These are phyloP conservation scores for Synanceia verrucosa DNA, from an alignment of 2,797 vertebrate genomes.

Conservation along the genomic window DNA sequence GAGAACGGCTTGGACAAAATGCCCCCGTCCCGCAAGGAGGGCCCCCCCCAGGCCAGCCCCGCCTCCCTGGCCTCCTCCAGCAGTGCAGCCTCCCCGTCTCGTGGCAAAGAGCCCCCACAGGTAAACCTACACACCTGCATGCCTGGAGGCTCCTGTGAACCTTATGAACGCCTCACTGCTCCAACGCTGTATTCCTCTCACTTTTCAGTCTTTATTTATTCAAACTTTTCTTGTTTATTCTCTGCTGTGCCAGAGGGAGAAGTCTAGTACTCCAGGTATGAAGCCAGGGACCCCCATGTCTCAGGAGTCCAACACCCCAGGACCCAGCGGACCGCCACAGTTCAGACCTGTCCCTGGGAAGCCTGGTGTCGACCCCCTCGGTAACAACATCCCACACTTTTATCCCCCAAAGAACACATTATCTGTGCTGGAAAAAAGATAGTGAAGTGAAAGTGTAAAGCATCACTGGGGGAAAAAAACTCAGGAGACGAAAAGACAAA, in stretches of 20 bases:
- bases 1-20: slow-evolving; percentile 90
- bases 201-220: background rate
- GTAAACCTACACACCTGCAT: slow-evolving; percentile 58
- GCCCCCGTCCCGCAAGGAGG: slow-evolving; percentile 82
- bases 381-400: slow-evolving; percentile 65
- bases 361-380: slow-evolving; percentile 84
- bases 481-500: slow-evolving; percentile 14
- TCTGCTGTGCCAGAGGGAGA: slow-evolving; percentile 83
- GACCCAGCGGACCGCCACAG: slow-evolving; percentile 86
- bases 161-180: too few relatives aligned
- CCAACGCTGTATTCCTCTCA: background rate
- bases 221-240: background rate
- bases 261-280: slow-evolving; percentile 89
- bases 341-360: slow-evolving; percentile 85
- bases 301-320: slow-evolving; percentile 82
- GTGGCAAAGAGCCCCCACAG: slow-evolving; percentile 81
- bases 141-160: too few relatives aligned
- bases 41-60: slow-evolving; percentile 82
- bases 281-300: slow-evolving; percentile 91
- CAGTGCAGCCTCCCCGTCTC: slow-evolving; percentile 85
- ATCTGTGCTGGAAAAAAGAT: background rate
- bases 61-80: slow-evolving; percentile 90
- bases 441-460: background rate
- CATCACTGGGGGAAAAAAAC: background rate
- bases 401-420: background rate